These are phyloP conservation scores for Taxidea taxus DNA, from an alignment of 2,113 vertebrate genomes.

Conservation along the genomic window DNA sequence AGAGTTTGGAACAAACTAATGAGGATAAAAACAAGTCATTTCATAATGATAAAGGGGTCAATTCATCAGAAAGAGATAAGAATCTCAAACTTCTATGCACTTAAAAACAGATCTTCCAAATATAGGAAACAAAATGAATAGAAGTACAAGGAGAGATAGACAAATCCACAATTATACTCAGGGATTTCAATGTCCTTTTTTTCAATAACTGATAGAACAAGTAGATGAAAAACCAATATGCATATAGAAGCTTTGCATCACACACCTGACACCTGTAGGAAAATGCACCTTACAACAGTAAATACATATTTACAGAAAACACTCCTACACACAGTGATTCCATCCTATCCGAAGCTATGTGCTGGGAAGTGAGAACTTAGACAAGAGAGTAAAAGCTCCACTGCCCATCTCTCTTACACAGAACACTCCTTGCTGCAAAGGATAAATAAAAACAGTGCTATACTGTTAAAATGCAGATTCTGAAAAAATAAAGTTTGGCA, in stretches of 20 bases:
- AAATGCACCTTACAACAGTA: neutral
- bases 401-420: neutral
- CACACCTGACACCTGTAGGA: neutral
- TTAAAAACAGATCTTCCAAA: slow-evolving; percentile 42
- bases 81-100: slow-evolving; percentile 11
- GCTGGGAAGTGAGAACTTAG: neutral
- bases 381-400: neutral
- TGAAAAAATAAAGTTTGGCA: neutral
- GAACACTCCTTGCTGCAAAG: neutral
- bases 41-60: neutral
- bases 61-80: neutral
- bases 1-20: neutral
- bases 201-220: neutral
- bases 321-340: neutral
- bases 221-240: neutral
- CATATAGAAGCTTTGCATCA: neutral
- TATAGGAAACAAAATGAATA: neutral
- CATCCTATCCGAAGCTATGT: neutral
- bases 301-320: neutral
- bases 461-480: neutral
- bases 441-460: neutral
- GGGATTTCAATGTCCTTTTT: neutral
- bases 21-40: neutral
- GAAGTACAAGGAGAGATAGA: neutral
- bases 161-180: neutral